Percentiles rank a stretch among this genome's conserved stretches.
Evolutionary conservation across 1,140 invertebrate species (phyloP).

Genomic region (Glomeris maerens): DNA sequence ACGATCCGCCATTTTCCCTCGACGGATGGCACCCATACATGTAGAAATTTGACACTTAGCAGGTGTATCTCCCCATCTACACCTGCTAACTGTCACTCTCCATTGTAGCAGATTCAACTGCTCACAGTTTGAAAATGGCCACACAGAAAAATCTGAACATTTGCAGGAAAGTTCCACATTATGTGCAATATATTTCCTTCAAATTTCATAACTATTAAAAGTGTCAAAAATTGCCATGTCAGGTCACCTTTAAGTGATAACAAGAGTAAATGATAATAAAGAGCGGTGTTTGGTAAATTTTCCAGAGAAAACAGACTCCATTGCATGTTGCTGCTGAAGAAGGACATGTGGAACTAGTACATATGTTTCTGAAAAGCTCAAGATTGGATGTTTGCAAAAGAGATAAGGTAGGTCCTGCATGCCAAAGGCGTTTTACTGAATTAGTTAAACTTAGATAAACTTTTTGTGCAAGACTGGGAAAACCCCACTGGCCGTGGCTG

Average conservation of each 20-base stretch:
- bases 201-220: too few species aligned
- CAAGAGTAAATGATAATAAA: not conserved
- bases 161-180: too few species aligned
- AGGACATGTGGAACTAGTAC: constrained; percentile 50
- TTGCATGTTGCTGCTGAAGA: constrained; percentile 57
- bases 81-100: too few species aligned
- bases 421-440: not conserved
- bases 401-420: constrained; percentile 39
- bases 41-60: too few species aligned
- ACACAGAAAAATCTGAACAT: not conserved
- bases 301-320: constrained; percentile 49
- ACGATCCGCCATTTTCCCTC: too few species aligned
- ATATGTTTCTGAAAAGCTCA: constrained; percentile 45
- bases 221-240: not conserved
- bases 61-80: too few species aligned
- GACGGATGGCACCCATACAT: too few species aligned
- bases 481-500: constrained; percentile 53
- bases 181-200: too few species aligned
- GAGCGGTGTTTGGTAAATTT: constrained; percentile 13
- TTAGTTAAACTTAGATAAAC: not conserved
- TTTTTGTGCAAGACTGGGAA: constrained; percentile 40
- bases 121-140: not conserved
- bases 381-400: constrained; percentile 46
- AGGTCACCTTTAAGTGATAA: not conserved
- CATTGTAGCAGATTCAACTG: not conserved